phyloP scores from a whole-genome alignment of 2,797 vertebrate genomes.

The Manis javanica region DNA sequence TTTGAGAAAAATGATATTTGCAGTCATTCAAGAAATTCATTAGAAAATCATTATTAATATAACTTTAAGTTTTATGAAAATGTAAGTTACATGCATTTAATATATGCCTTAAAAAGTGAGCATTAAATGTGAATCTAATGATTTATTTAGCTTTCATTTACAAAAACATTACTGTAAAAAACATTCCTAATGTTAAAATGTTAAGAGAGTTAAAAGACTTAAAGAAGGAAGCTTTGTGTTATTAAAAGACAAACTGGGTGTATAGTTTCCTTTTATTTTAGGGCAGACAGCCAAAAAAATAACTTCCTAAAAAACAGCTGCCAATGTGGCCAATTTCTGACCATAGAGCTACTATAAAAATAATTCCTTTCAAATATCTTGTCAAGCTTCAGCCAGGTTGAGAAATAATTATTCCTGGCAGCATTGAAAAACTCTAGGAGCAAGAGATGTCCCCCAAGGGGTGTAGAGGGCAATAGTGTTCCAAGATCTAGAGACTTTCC shows the following conservation, averaged over 20 bases:
- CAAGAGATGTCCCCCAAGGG: not conserved
- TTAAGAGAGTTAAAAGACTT: conserved; percentile 69
- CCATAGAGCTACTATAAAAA: not conserved
- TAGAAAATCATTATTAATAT: conserved; percentile 69
- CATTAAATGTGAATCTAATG: conserved; percentile 72
- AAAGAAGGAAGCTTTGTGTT: conserved; percentile 49
- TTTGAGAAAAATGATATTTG: conserved; percentile 48
- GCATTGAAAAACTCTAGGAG: not conserved
- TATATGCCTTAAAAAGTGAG: conserved; percentile 62
- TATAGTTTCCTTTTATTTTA: not conserved
- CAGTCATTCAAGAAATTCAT: conserved; percentile 24
- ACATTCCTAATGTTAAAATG: conserved; percentile 64
- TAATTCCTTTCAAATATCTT: not conserved
- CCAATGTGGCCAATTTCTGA: not conserved
- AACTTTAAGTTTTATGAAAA: conserved; percentile 78
- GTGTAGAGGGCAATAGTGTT: not conserved
- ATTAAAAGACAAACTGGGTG: not conserved
- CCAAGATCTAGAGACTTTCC: not conserved
- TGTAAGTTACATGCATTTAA: conserved; percentile 68
- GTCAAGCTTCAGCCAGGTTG: not conserved
- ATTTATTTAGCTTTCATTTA: conserved; percentile 46
- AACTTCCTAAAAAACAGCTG: not conserved
- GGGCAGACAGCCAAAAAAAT: too few relatives aligned
- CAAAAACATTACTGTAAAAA: conserved; percentile 74
- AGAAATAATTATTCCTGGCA: not conserved